These are phyloP conservation scores for Lithophane ornitopus DNA, from an alignment of 2,888 invertebrate species.

Conservation along the genomic window DNA sequence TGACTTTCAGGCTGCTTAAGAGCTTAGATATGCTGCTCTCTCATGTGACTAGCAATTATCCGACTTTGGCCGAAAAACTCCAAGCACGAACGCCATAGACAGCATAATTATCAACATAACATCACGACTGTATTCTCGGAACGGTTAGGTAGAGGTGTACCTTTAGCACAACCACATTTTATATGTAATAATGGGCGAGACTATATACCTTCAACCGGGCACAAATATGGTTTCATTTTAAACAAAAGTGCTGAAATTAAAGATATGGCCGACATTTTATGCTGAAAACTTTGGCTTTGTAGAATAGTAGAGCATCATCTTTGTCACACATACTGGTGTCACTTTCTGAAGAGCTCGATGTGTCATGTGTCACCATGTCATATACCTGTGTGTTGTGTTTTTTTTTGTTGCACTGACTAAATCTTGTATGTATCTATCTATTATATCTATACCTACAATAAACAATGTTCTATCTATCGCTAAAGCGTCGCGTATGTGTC, in stretches of 20 bases:
- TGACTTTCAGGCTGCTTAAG: not conserved
- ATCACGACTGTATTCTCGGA: too few relatives aligned
- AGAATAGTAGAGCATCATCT: not conserved
- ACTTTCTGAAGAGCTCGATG: not conserved
- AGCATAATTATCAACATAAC: too few relatives aligned
- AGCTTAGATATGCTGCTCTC: not conserved
- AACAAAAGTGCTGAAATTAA: too few relatives aligned
- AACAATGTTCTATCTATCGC: not conserved
- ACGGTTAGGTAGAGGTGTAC: too few relatives aligned
- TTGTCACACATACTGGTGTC: not conserved
- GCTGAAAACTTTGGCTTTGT: not conserved
- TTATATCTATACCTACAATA: not conserved
- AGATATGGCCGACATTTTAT: not conserved
- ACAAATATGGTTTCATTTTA: too few relatives aligned
- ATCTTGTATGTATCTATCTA: not conserved
- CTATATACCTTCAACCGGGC: too few relatives aligned
- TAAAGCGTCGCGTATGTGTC: slow-evolving; percentile 2
- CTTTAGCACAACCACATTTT: too few relatives aligned
- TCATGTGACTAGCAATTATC: not conserved
- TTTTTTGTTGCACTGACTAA: not conserved
- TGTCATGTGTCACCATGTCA: not conserved
- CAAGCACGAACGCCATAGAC: not conserved
- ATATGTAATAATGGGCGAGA: too few relatives aligned
- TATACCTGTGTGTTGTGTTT: not conserved
- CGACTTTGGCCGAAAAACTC: not conserved